phyloP scores from a whole-genome alignment of 2,797 vertebrate genomes.

The Discoglossus pictus region DNA sequence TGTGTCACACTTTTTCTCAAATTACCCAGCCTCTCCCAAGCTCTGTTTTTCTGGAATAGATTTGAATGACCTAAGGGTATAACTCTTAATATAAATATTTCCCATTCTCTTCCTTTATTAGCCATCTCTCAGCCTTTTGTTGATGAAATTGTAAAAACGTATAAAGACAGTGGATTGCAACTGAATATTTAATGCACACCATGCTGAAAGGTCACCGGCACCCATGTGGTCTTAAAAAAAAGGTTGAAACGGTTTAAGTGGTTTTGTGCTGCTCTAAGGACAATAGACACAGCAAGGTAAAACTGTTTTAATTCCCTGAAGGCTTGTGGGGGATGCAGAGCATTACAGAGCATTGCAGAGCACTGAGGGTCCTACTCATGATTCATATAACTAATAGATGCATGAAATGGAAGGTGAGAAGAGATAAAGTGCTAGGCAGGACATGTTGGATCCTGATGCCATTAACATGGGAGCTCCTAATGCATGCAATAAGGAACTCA shows the following conservation, averaged over 20 bases:
- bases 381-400: slow-evolving; percentile 11
- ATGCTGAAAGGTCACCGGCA: slow-evolving; percentile 56
- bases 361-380: neutral
- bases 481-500: slow-evolving; percentile 19
- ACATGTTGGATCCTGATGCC: slow-evolving; percentile 13
- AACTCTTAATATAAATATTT: slow-evolving; percentile 51
- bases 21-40: no score
- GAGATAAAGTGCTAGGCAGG: slow-evolving; percentile 1
- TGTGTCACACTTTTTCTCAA: no score
- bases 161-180: slow-evolving; percentile 46
- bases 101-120: slow-evolving; percentile 51
- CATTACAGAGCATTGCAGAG: slow-evolving; percentile 24
- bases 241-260: slow-evolving; percentile 23
- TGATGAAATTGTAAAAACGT: slow-evolving; percentile 49
- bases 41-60: slow-evolving; percentile 33
- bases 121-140: slow-evolving; percentile 55
- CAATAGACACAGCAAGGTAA: slow-evolving; percentile 21
- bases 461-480: slow-evolving; percentile 9
- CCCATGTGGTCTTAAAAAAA: slow-evolving; percentile 52
- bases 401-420: slow-evolving; percentile 34
- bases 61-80: slow-evolving; percentile 54
- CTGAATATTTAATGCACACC: slow-evolving; percentile 56
- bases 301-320: slow-evolving; percentile 36
- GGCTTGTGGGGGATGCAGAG: slow-evolving; percentile 19
- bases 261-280: slow-evolving; percentile 42